Conservation (phyloP, 2,113 vertebrate genomes). For the Thalassarche chlororhynchos region DNA sequence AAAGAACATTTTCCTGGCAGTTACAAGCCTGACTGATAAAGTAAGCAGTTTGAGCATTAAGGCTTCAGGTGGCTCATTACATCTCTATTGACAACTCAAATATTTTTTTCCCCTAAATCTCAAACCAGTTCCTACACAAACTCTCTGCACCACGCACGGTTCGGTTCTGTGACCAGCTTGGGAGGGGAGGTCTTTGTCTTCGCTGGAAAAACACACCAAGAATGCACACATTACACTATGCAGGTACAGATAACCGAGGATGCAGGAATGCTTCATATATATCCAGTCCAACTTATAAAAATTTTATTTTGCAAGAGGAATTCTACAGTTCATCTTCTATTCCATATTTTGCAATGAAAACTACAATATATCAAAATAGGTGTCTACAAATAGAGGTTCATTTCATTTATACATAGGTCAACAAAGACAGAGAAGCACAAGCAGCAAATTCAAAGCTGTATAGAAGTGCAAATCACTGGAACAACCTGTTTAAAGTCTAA, state of each 20-base stretch:
- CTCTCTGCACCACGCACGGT: background rate
- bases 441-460: background rate
- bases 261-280: background rate
- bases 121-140: background rate
- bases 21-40: conserved; percentile 43
- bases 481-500: background rate
- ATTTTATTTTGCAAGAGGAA: background rate
- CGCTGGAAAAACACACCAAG: background rate
- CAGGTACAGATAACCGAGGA: background rate
- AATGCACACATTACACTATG: fast-evolving
- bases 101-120: background rate
- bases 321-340: background rate
- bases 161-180: background rate
- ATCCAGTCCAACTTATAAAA: background rate
- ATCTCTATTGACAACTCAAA: conserved; percentile 43
- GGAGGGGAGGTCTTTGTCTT: background rate
- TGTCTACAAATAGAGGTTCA: background rate
- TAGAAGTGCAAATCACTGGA: background rate
- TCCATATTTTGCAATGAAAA: background rate
- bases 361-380: background rate
- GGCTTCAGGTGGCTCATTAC: conserved; percentile 61
- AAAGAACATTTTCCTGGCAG: conserved; percentile 52
- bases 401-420: background rate
- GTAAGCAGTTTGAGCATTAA: conserved; percentile 22
- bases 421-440: background rate